A percentile compares a stretch with the other conserved stretches of the same genome.
These are phyloP conservation scores for Zygogramma bicolorata DNA, from an alignment of 2,888 invertebrate genomes.

Conservation along the genomic window DNA sequence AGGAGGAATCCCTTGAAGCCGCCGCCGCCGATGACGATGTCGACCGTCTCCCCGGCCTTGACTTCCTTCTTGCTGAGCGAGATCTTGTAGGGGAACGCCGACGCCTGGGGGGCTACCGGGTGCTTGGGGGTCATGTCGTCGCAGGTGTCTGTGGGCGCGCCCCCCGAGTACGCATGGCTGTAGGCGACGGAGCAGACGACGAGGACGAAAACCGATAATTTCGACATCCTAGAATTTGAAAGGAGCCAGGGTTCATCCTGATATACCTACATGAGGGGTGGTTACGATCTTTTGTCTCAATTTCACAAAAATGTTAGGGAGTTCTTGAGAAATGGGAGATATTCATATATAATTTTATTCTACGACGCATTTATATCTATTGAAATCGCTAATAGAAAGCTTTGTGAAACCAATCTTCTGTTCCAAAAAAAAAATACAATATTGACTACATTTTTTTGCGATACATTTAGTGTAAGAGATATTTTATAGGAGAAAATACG, in stretches of 20 bases:
- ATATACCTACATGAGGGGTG: too few species aligned
- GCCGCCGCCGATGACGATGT: slow-evolving; percentile 70
- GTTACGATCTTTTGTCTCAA: too few species aligned
- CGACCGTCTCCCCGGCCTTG: slow-evolving; percentile 67
- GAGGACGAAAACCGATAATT: slow-evolving; percentile 16
- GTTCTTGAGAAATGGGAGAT: too few species aligned
- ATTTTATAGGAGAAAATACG: too few species aligned
- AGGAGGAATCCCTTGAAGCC: slow-evolving; percentile 75
- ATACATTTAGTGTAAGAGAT: too few species aligned
- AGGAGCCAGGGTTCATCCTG: background rate
- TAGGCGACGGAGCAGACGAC: slow-evolving; percentile 21
- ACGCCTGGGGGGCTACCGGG: slow-evolving; percentile 71
- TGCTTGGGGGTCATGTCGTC: slow-evolving; percentile 78
- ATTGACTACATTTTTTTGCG: too few species aligned
- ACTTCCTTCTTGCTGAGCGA: slow-evolving; percentile 57
- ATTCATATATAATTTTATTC: too few species aligned
- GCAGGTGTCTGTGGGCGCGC: slow-evolving; percentile 76
- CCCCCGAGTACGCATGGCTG: slow-evolving; percentile 66
- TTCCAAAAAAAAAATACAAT: too few species aligned
- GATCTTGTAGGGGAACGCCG: slow-evolving; percentile 71
- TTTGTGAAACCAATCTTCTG: too few species aligned
- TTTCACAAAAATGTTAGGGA: too few species aligned
- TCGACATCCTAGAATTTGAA: slow-evolving; percentile 25
- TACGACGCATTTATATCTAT: too few species aligned
- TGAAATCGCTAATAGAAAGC: too few species aligned